Percentiles rank a stretch among this genome's conserved stretches.
phyloP scores from a whole-genome alignment of 2,888 invertebrate species.

The Neria commutata region DNA sequence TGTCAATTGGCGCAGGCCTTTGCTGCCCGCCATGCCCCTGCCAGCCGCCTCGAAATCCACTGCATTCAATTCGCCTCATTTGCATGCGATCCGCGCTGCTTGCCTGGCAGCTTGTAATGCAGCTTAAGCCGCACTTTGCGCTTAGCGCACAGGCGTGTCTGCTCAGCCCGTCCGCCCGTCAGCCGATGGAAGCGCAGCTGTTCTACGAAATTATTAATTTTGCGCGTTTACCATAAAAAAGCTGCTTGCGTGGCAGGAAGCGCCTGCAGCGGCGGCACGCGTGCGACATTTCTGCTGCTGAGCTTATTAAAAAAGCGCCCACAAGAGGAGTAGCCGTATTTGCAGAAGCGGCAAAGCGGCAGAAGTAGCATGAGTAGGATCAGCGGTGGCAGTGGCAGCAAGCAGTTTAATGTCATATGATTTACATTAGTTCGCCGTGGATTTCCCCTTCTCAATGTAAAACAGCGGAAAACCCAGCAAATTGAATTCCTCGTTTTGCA shows the following conservation, averaged over 20 bases:
- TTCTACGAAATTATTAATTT: not conserved
- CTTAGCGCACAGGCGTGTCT: no score
- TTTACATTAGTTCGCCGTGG: slow-evolving; percentile 8
- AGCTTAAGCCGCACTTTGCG: not conserved
- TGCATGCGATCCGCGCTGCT: no score
- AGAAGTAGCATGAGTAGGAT: no score
- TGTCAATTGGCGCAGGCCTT: no score
- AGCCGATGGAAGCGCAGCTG: not conserved
- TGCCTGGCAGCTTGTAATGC: no score
- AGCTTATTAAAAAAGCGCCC: not conserved
- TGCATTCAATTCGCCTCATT: no score
- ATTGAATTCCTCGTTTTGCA: no score
- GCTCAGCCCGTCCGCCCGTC: no score
- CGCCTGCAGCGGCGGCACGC: not conserved
- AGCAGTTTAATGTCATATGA: slow-evolving; percentile 14
- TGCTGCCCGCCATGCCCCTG: no score
- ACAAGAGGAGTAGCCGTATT: not conserved
- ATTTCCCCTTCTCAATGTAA: not conserved
- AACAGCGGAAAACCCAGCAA: no score
- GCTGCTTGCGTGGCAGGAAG: not conserved
- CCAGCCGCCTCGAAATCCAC: no score
- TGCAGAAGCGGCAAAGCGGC: no score
- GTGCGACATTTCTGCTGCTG: not conserved
- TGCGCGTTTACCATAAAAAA: not conserved
- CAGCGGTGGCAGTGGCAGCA: not conserved